Base-by-base conservation (phyloP, 2,797 vertebrate genomes). In the Scomberomorus guttatus region DNA sequence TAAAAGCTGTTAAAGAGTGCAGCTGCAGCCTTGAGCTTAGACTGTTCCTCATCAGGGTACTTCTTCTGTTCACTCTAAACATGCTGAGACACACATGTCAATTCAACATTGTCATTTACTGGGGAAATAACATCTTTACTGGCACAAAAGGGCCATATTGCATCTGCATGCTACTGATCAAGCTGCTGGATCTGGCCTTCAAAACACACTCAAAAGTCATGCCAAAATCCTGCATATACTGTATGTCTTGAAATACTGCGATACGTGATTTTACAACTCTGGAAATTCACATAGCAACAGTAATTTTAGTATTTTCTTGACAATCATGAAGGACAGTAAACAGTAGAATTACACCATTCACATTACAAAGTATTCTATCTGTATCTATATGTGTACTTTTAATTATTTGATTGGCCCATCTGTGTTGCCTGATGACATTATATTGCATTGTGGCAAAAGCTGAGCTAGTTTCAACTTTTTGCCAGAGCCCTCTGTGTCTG, bases 21-120 rank as follows among this genome's bases (percentile, higher is more conserved):
- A 87, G 89, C 90, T 90, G 87, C 81, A 89, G 85, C 89, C 87
- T 81, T 9, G 0, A 82, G 83, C 80, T 58, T 9, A 72, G 58
- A 65, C 80, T 75, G 75, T 78, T 86, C 79, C 58, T 85, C 75
- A 77, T 83, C 82, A 84, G 69, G 75, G 55, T 68, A 14, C 82
- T 78, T 46, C 77, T 77, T 87, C 64, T 85, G 75, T 83, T 87
- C 72, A 50, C 55, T 60, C 24, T 9, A 3, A 65, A 78, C 75
- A 62, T 51, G 81, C 72, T 55, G 55, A 77, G 69, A 86, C 77
- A 83, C 71, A 80, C 74, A 52, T 75, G 48, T 60, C 72, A 70
- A 25, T 68, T 69, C 57, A 58, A 58, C n/a, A 37, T 2, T 44
- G 27, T 22, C 56, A 60, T 79, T 79, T 78, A 64, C 71, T 79